Percentiles rank a stretch among this genome's conserved stretches.
Evolutionary conservation across 2,888 invertebrate species (phyloP).

Genomic region (Acrobasis repandana): DNA sequence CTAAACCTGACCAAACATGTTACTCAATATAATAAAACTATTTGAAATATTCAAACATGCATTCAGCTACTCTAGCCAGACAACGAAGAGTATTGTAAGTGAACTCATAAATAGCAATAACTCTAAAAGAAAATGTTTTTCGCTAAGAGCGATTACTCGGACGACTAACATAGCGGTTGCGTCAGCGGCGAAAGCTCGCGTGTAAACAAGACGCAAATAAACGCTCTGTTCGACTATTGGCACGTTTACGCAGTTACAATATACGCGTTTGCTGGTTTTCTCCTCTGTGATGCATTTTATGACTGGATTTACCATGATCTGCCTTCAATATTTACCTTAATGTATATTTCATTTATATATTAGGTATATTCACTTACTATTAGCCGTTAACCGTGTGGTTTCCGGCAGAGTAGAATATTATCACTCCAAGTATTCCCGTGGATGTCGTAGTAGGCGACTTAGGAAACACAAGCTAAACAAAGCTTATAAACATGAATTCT

Average conservation of each 20-base stretch:
- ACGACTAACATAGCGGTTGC: constrained; percentile 57
- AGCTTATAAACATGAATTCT: too few relatives aligned
- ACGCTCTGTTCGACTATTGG: constrained; percentile 58
- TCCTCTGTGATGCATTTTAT: constrained; percentile 24
- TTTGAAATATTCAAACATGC: background rate
- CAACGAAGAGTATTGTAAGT: background rate
- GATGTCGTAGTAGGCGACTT: too few relatives aligned
- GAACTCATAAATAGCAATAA: constrained; percentile 9
- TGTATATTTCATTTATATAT: background rate
- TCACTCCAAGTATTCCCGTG: too few relatives aligned
- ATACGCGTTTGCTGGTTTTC: constrained; percentile 20
- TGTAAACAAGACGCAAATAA: constrained; percentile 78
- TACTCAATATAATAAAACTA: background rate
- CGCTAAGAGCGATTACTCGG: constrained; percentile 21
- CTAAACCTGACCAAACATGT: too few relatives aligned
- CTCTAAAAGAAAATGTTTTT: constrained; percentile 30
- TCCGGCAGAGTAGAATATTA: too few relatives aligned
- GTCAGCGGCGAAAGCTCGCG: constrained; percentile 64
- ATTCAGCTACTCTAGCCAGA: background rate
- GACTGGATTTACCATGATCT: constrained; percentile 1
- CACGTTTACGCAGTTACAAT: constrained; percentile 43
- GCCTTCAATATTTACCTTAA: background rate
- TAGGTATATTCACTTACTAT: too few relatives aligned
- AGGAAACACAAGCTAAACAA: too few relatives aligned
- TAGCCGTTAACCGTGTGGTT: too few relatives aligned